These are phyloP conservation scores for Netelia fuscicornis DNA, from an alignment of 2,888 invertebrate species.

Conservation along the genomic window DNA sequence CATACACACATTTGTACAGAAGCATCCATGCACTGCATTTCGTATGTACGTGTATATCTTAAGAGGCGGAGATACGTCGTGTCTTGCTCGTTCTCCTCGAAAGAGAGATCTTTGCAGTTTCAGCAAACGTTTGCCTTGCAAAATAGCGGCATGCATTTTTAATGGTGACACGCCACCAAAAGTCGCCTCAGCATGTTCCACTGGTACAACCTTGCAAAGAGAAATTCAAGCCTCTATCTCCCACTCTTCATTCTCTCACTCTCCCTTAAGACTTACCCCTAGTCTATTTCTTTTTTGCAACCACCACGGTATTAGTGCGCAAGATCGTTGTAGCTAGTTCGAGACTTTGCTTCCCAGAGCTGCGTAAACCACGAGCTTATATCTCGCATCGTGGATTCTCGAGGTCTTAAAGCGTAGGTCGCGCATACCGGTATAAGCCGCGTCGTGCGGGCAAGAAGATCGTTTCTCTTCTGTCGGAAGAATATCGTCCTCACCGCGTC, in stretches of 20 bases:
- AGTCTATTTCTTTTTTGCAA: constrained; percentile 9
- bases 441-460: constrained; percentile 13
- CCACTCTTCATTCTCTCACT: background rate
- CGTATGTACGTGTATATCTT: background rate
- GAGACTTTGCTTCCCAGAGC: constrained; percentile 13
- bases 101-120: constrained; percentile 63
- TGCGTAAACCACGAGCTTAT: constrained; percentile 16
- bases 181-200: constrained; percentile 46
- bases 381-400: constrained; percentile 42
- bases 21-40: background rate
- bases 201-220: constrained; percentile 20
- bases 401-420: constrained; percentile 33
- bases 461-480: constrained; percentile 46
- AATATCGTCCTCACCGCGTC: constrained; percentile 70
- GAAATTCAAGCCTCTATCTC: background rate
- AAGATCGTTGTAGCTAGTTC: constrained; percentile 22
- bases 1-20: background rate
- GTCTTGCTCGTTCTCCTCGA: constrained; percentile 1
- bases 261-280: too few relatives aligned
- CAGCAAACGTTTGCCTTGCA: constrained; percentile 77
- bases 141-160: constrained; percentile 79
- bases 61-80: background rate
- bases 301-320: constrained; percentile 40
- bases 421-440: constrained; percentile 2
- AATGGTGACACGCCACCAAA: constrained; percentile 62